A percentile compares a stretch with the other conserved stretches of the same genome.
Evolutionary conservation across 2,113 vertebrate genomes (phyloP).

Genomic region (Sinocyclocheilus maitianheensis): DNA sequence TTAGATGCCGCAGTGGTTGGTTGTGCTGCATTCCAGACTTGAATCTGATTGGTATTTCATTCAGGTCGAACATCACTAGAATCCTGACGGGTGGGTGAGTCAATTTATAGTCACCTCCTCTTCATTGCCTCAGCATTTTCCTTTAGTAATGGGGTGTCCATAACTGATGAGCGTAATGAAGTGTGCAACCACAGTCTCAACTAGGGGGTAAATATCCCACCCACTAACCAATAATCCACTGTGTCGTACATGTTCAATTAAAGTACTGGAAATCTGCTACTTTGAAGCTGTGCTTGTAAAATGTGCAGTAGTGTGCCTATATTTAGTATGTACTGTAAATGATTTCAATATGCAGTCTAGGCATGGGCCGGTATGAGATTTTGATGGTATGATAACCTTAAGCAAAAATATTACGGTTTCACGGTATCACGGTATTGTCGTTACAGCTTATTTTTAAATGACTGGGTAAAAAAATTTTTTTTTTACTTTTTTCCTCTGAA

Average conservation of each 20-base stretch:
- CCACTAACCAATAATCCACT: not conserved
- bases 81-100: slow-evolving; percentile 4
- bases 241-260: not conserved
- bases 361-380: no score
- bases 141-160: not conserved
- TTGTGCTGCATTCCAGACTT: slow-evolving; percentile 19
- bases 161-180: not conserved
- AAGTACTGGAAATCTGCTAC: not conserved
- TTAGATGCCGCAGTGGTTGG: not conserved
- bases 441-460: no score
- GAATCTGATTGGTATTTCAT: slow-evolving; percentile 11
- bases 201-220: slow-evolving; percentile 2
- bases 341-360: not conserved
- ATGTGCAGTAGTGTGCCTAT: not conserved
- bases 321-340: not conserved
- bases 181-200: not conserved
- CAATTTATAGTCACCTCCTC: slow-evolving; percentile 14
- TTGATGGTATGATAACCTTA: no score
- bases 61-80: not conserved
- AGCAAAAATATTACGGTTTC: no score
- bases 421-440: no score
- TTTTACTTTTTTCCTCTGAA: no score
- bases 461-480: no score
- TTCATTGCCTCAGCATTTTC: slow-evolving; percentile 4
- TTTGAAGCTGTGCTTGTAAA: not conserved